Base-by-base conservation (phyloP, 2,888 invertebrate species). In the Calliopum simillimum region DNA sequence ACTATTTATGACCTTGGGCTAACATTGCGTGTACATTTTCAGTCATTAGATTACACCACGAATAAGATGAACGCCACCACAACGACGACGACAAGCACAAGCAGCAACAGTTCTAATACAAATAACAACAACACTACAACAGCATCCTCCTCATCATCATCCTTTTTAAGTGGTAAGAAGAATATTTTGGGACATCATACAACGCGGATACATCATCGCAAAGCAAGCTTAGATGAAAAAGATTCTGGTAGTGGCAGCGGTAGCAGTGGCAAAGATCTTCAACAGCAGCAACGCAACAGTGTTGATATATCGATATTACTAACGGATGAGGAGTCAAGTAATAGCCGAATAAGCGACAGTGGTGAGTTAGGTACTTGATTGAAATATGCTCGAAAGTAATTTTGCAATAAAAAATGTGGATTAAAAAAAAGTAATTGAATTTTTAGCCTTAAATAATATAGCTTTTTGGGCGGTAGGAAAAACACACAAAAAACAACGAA, bases 311-410 rank as follows among this genome's bases (percentile, higher is more conserved):
- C 85, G 3, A 80, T 85, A 68, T 75, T 84, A 51, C 77, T 84
- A 1, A 85, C 85, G 5, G 85, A 85, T 64, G 86, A 86, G 71
- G 86, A 85, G 43, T 82, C 85, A 4, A 84, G 85, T 73, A 84
- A 79, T 69, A 80, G 85, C 71, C 81, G 85, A 11, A 77, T 84
- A 11, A 86, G 85, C 72, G 85, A 86, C 72, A 84, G 84, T 47
- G 86, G 85, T 85, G 76, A 77, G 79, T 73, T 33, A 21, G 16
- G 51, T n/a, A 51, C 6, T 0, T 19, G 4, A 56, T 19, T 2
- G 13, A 59, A 33, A 33, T 33, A 8, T 33, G 8, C 5, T 8
- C 8, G 8, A 33, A 33, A 33, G 8, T 8, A 8, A 8, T 33
- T 8, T 33, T 33, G 8, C 5, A 33, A 33, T 8, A 33, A 33